Evolutionary conservation across 2,113 vertebrate genomes (phyloP).

Genomic region (Eudyptes chrysolophus): DNA sequence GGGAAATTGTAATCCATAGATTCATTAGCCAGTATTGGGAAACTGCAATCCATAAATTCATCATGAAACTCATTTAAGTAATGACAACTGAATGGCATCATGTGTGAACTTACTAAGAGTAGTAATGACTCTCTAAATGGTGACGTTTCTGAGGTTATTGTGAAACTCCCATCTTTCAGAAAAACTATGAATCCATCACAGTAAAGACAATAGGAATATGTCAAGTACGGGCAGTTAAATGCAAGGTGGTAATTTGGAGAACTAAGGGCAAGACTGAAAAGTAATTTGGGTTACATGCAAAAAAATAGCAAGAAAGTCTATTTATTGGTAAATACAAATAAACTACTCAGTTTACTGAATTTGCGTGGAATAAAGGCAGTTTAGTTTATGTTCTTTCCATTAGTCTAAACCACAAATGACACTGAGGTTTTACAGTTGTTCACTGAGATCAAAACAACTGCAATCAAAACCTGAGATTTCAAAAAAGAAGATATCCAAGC

Average conservation of each 20-base stretch:
- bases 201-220: neutral
- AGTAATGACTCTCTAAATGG: neutral
- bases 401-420: neutral
- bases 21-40: neutral
- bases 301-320: neutral
- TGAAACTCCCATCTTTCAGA: neutral
- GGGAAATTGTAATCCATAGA: neutral
- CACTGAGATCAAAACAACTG: neutral
- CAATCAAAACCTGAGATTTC: neutral
- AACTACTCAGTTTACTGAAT: neutral
- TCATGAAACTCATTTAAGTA: neutral
- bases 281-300: neutral
- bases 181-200: neutral
- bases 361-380: neutral
- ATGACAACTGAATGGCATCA: neutral
- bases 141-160: neutral
- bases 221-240: neutral
- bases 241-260: neutral
- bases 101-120: neutral
- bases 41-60: neutral
- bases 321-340: neutral
- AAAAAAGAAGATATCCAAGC: neutral
- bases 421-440: neutral
- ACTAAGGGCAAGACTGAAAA: neutral
- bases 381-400: neutral